Evolutionary conservation across 1,140 invertebrate species (phyloP).

Genomic region (Pogonognathellus flavescens): DNA sequence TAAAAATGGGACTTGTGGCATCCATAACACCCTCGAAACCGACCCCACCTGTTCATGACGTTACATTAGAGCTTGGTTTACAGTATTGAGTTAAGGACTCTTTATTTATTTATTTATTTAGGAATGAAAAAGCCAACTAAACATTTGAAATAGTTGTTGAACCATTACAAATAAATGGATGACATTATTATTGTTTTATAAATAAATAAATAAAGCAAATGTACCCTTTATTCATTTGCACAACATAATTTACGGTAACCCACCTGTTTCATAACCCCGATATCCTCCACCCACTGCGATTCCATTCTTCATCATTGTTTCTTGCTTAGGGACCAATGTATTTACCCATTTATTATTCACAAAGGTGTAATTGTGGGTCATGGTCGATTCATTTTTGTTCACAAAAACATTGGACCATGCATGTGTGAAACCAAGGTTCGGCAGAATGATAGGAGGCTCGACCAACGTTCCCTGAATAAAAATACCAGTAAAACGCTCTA

Average conservation of each 20-base stretch:
- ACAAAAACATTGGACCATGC: not conserved
- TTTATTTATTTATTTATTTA: too few species aligned
- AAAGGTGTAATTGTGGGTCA: not conserved
- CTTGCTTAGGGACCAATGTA: not conserved
- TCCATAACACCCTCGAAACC: constrained; percentile 8
- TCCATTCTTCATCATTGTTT: not conserved
- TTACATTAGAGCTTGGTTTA: too few species aligned
- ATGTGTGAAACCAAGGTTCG: not conserved
- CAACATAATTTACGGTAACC: too few species aligned
- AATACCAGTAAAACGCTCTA: not conserved
- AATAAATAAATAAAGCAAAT: too few species aligned
- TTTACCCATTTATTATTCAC: not conserved
- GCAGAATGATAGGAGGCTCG: not conserved
- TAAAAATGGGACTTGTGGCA: not conserved
- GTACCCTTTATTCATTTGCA: too few species aligned
- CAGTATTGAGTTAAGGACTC: too few species aligned
- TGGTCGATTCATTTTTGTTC: not conserved
- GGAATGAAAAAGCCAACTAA: too few species aligned
- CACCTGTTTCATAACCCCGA: not conserved
- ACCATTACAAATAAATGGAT: too few species aligned
- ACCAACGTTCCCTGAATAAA: not conserved
- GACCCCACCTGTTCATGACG: too few species aligned
- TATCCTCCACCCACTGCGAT: not conserved
- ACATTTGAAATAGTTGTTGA: too few species aligned
- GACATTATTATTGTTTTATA: too few species aligned